Base-by-base conservation (phyloP, 2,888 invertebrate species). In the Tupiocoris notatus region DNA sequence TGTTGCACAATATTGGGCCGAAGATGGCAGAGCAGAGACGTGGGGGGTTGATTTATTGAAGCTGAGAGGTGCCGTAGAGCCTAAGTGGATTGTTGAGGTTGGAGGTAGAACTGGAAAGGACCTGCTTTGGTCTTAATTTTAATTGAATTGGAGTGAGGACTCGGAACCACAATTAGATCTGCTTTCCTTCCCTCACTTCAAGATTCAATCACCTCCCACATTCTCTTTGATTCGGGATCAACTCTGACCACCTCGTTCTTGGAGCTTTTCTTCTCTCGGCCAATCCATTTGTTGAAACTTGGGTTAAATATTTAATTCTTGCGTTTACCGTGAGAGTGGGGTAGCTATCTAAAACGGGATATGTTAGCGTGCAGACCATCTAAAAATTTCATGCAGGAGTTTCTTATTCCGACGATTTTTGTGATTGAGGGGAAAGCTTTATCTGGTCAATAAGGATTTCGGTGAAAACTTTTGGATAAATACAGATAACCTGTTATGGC, bases 131-230 rank as follows among this genome's bases (percentile, higher is more conserved):
- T 68, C 68, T 68, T 68, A 68, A 68, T 68, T 56, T 68, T 68
- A 68, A 68, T 68, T 59, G 68, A 68, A 68, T 68, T 58, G 68
- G 68, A 68, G 68, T 68, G 68, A 68, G 68, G 68, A 68, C 68
- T 68, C 58, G 58, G 68, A 20, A 59, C 68, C 68, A 68, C 68
- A 68, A 68, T 68, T 68, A 68, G 68, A 68, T 68, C 68, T 58
- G 7, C 58, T 23, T 58, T 57, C 59, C 20, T 57, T 68, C 16
- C 59, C 56, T 67, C 16, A 23, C 68, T 68, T 58, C 23, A 59
- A 68, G 68, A 68, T 68, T 68, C 68, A 68, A 68, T 68, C 68
- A 68, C 68, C 58, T 68, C 39, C 68, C 68, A 22, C 20, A n/a
- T 68, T 68, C 68, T 23, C 68, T 68, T 68, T 68, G 68, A 68